Evolutionary conservation across 2,888 invertebrate genomes (phyloP).

Genomic region (Actias luna): DNA sequence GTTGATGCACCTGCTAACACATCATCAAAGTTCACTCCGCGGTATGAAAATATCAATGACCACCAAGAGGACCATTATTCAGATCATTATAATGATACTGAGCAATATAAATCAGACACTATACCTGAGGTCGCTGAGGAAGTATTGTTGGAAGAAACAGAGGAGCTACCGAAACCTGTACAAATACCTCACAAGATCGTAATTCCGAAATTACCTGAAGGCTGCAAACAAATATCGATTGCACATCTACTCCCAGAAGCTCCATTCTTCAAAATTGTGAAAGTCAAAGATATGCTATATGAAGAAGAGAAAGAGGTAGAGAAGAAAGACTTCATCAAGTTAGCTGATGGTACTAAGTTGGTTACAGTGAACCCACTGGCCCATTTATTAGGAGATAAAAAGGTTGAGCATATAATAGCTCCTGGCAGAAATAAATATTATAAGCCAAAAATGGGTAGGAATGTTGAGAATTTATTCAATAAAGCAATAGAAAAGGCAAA

Average conservation of each 20-base stretch:
- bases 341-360: slow-evolving; percentile 59
- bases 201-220: slow-evolving; percentile 47
- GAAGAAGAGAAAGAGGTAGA: slow-evolving; percentile 15
- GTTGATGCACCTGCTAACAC: slow-evolving; percentile 25
- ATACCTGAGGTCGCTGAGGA: slow-evolving; percentile 70
- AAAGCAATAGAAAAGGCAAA: slow-evolving; percentile 42
- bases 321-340: slow-evolving; percentile 30
- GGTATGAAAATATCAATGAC: background rate
- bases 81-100: slow-evolving; percentile 30
- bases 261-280: slow-evolving; percentile 67
- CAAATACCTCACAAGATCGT: slow-evolving; percentile 42
- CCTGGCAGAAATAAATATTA: slow-evolving; percentile 46
- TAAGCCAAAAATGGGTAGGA: slow-evolving; percentile 36
- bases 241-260: slow-evolving; percentile 60
- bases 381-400: slow-evolving; percentile 51
- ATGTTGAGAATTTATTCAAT: slow-evolving; percentile 50
- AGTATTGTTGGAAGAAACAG: slow-evolving; percentile 51
- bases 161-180: slow-evolving; percentile 32
- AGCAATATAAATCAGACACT: slow-evolving; percentile 23
- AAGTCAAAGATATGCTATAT: slow-evolving; percentile 46
- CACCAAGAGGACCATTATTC: slow-evolving; percentile 24
- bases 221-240: slow-evolving; percentile 48
- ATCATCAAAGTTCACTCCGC: slow-evolving; percentile 16
- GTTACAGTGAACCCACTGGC: slow-evolving; percentile 64
- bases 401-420: slow-evolving; percentile 40